Percentiles rank a stretch among this genome's conserved stretches.
Conservation (phyloP, 1,140 invertebrate species). For the Bicyclus anynana region DNA sequence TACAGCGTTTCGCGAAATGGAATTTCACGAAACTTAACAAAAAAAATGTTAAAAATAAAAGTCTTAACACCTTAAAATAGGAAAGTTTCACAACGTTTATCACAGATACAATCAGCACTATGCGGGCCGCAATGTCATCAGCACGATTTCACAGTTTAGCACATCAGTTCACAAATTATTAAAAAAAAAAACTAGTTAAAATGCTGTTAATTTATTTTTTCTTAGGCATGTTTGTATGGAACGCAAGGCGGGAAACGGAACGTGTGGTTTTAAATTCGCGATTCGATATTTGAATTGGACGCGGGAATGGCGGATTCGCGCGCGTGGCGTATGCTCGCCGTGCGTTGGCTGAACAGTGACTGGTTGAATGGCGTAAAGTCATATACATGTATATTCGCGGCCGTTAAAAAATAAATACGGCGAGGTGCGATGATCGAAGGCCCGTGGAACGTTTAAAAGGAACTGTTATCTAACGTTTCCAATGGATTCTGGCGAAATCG, state of each 20-base stretch:
- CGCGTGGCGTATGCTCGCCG: slow-evolving; percentile 52
- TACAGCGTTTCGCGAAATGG: slow-evolving; percentile 62
- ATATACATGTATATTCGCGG: slow-evolving; percentile 66
- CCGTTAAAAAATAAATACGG: slow-evolving; percentile 70
- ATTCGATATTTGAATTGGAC: slow-evolving; percentile 47
- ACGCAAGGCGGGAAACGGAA: slow-evolving; percentile 34
- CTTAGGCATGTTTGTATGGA: slow-evolving; percentile 66
- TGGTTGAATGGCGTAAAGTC: slow-evolving; percentile 59
- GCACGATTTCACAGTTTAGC: slow-evolving; percentile 53
- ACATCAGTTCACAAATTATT: slow-evolving; percentile 40
- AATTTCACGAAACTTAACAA: slow-evolving; percentile 61
- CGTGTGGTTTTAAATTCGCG: slow-evolving; percentile 31
- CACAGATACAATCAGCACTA: slow-evolving; percentile 59
- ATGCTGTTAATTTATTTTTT: slow-evolving; percentile 51
- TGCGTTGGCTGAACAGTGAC: slow-evolving; percentile 62
- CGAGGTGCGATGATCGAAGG: slow-evolving; percentile 63
- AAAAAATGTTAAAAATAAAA: slow-evolving; percentile 39
- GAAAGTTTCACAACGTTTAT: slow-evolving; percentile 65
- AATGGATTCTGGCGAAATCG: slow-evolving; percentile 31
- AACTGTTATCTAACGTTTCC: slow-evolving; percentile 66
- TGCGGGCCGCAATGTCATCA: slow-evolving; percentile 48
- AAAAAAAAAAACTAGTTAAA: slow-evolving; percentile 16
- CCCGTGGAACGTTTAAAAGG: slow-evolving; percentile 54
- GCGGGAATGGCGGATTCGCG: slow-evolving; percentile 55
- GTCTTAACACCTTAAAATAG: slow-evolving; percentile 36